Evolutionary conservation across 2,113 vertebrate species (phyloP), one percentile per base, ranked within the genome.

Genomic region (Nettapus auritus): DNA sequence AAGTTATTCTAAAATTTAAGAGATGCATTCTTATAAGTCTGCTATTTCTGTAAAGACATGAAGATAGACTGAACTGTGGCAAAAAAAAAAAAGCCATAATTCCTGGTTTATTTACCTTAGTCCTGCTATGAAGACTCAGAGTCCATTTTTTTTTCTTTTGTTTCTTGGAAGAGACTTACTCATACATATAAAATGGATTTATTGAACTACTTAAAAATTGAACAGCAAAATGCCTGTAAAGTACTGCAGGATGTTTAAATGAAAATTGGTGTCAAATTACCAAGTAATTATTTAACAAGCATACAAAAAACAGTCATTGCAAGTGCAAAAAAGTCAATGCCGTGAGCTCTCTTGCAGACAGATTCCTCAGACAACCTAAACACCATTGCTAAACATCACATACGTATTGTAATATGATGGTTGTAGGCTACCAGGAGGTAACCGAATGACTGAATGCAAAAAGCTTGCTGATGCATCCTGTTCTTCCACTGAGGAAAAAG

Each of bases 281-380:
- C 40, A 74, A 23, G 17, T 42, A 91, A 77, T 86, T 83, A 74
- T 29, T 88, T 93, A 93, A 89, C 66, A 80, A 88, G 60, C 60
- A 67, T 2, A 42, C 46, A 66, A 79, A 46, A 90, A 79, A 26
- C 2, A 44, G 28, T 74, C 94, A 90, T 86, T 91, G 53, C 44
- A 88, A 88, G 52, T 40, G 34, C 68, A 44, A 40, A 64, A 40
- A 64, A 64, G 62, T 63, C 62, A 63, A 26, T 64, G 62, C 38
- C 13, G 26, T 40, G 26, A 64, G 62, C 38, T 64, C 63, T 83
- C 8, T 29, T 89, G 63, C 78, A 91, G 57, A 84, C 57, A 60
- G 71, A 71, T 66, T 87, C 84, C 70, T 76, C 50, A 82, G 78
- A 74, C 70, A 85, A 87, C 31, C n/a, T 76, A 36, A 92, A n/a